Base-by-base conservation (phyloP, 2,797 vertebrate species). In the Apogon talboti region DNA sequence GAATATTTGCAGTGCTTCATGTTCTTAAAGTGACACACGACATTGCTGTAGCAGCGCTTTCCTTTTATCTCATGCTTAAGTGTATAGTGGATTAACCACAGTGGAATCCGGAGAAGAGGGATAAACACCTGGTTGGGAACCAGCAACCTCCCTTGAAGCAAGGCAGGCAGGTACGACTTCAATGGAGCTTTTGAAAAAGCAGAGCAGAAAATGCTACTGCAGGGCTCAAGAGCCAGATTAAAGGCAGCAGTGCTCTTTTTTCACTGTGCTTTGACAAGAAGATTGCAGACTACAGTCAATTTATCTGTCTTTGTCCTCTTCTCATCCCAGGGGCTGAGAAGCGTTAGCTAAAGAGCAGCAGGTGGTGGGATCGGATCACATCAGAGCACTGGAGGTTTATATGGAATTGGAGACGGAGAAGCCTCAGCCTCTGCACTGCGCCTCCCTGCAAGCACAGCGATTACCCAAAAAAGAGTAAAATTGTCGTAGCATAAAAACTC, bases 211-310 rank as follows among this genome's bases (percentile, higher is more conserved):
- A 73, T 51, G 72, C 69, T 56, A 77, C 87, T 84, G 82, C 75
- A 38, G 83, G 62, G 83, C 74, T 87, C 74, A 70, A 60, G 64
- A 75, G 70, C 19, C 65, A 89, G 88, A 91, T 91, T 86, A 92
- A 89, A 93, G 85, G 77, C 78, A 79, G 66, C 56, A 74, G 50
- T 30, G 62, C 51, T 81, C 55, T 56, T 86, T 81, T 84, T 78
- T 82, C 66, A 81, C 75, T 59, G 67, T 56, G 80, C 85, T 90
- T 85, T 91, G 89, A 91, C 84, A 88, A 59, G 71, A 88, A 80
- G 80, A 92, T 91, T 91, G 87, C 85, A 86, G 84, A 79, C 74
- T 78, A 68, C 79, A 77, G 68, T 87, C 81, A 74, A 67, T 87
- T 79, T 66, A 75, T 90, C 74, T 50, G 82, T 82, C 85, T 88